phyloP scores from a whole-genome alignment of 2,797 vertebrate species.

The Neosilurus hyrtlii region DNA sequence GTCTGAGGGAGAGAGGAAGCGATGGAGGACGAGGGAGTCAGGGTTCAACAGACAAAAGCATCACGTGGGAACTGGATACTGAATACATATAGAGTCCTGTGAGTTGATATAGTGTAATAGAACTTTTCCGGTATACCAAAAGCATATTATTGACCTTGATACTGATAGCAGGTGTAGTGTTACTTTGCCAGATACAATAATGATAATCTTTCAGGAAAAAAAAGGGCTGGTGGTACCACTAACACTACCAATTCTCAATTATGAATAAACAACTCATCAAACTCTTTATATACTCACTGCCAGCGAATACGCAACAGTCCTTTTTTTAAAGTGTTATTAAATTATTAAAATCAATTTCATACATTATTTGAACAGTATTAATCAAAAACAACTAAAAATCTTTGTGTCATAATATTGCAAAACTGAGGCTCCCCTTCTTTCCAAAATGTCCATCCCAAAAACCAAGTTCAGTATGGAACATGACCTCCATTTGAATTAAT shows the following conservation, averaged over 20 bases:
- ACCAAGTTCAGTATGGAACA: no score
- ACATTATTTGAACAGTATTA: no score
- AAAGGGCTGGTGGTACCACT: neutral
- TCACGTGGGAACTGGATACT: neutral
- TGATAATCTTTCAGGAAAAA: neutral
- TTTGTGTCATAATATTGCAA: no score
- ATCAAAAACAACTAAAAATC: no score
- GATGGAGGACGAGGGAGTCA: neutral
- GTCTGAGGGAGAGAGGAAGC: conserved; percentile 44
- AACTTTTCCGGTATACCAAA: neutral
- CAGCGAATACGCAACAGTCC: no score
- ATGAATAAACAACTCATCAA: neutral
- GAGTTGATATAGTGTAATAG: no score
- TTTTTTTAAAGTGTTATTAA: no score
- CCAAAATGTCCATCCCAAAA: no score
- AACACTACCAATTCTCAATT: neutral
- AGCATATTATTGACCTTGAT: neutral
- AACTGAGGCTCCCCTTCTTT: no score
- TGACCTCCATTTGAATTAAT: no score
- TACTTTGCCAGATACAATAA: neutral
- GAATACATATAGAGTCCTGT: neutral
- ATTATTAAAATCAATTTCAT: no score
- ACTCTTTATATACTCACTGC: neutral
- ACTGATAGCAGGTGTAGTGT: neutral
- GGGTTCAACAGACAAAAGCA: conserved; percentile 2